A percentile compares a stretch with the other conserved stretches of the same genome.
Evolutionary conservation across 2,888 invertebrate species (phyloP).

Genomic region (Tetranychus piercei): DNA sequence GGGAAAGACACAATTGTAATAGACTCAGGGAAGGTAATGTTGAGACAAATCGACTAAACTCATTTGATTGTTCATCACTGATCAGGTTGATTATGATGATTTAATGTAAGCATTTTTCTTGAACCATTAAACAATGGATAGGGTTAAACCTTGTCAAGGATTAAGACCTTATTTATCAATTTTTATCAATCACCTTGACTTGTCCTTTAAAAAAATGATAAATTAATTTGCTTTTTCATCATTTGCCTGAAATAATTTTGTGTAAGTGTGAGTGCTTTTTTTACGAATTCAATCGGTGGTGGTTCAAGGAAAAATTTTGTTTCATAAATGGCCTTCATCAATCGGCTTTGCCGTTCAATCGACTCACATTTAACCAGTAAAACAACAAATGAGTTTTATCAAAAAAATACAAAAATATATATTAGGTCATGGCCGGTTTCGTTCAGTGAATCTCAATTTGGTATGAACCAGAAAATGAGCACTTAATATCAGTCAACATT

Average conservation of each 20-base stretch:
- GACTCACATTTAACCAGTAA: not conserved
- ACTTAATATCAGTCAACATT: not conserved
- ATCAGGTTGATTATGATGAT: too few species aligned
- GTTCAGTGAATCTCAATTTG: conserved; percentile 1
- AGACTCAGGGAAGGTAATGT: too few species aligned
- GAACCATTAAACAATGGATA: too few species aligned
- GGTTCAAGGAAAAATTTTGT: conserved; percentile 1
- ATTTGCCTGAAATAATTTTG: not conserved
- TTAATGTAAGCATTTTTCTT: too few species aligned
- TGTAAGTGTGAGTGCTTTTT: not conserved
- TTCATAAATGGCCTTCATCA: not conserved
- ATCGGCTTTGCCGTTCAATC: not conserved
- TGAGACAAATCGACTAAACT: too few species aligned
- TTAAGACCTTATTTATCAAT: too few species aligned
- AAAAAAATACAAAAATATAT: not conserved
- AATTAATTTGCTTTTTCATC: not conserved
- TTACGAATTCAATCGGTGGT: not conserved
- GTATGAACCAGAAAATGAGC: not conserved
- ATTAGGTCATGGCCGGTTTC: not conserved
- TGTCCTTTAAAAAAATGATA: not conserved
- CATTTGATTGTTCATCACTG: too few species aligned
- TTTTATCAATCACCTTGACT: not conserved
- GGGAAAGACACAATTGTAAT: too few species aligned
- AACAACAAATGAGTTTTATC: not conserved
- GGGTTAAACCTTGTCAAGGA: too few species aligned